Base-by-base conservation (phyloP, 2,888 invertebrate species). In the Trissonchulus latispiculum region DNA sequence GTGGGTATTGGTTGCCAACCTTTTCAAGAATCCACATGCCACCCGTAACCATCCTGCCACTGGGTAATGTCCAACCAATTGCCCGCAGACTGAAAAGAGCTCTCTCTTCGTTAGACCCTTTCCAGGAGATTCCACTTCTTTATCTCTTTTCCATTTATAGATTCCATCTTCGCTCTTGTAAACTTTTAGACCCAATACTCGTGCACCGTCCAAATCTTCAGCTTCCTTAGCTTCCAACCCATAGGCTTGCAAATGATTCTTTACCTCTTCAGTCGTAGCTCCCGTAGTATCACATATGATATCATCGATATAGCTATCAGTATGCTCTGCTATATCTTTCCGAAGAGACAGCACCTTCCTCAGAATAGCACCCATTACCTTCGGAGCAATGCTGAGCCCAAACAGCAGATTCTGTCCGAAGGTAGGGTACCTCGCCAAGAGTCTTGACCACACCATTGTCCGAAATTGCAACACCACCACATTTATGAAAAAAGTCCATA, bases 31-130 rank as follows among this genome's bases (percentile, higher is more conserved):
- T 18, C 15, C n/a, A 29, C 66, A 64, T 8, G 66, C 66, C 33
- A 35, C 32, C 29, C 66, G 8, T n/a, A 64, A 29, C 66, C 66
- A 64, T 8, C 66, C 66, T 8, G 66, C 66, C 29, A 8, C 8
- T n/a, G 66, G 66, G 66, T 32, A 64, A 29, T 64, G 66, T 15
- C 66, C 66, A 64, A 64, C 33, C 33, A 64, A 35, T 35, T 64
- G 8, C 18, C 66, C 66, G 29, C 66, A 64, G 29, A 64, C 23
- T n/a, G 66, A 8, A 29, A 18, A 64, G 8, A 64, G 18, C 33
- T 64, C n/a, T n/a, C n/a, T 8, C 8, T 35, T 8, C 15, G 66
- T 64, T 29, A 64, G 18, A 18, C 15, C 33, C 15, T 15, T n/a
- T 18, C 15, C 29, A 8, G 8, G 8, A 15, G 29, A 8, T 18